Evolutionary conservation across 2,113 vertebrate species (phyloP), one percentile per base, ranked within the genome.

Genomic region (Amia ocellicauda): DNA sequence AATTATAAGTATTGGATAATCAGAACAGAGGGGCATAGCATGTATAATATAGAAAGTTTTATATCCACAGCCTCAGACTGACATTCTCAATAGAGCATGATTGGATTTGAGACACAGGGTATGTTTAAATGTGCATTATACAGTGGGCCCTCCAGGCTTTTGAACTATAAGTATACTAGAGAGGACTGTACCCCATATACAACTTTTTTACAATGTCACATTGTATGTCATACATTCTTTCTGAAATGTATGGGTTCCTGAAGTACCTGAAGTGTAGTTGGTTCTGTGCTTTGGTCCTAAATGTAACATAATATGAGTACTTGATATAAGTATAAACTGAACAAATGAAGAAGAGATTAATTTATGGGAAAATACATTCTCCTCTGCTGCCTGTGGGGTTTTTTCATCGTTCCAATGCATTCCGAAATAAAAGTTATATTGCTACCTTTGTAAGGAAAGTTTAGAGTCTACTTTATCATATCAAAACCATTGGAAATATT

Each of bases 261-360:
- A 13, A 42, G 72, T 53, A 20, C 40, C 67, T 62, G 60, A 69
- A 69, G 52, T 64, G 58, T 63, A 57, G 45, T 62, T 28, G 22
- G 27, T 47, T 70, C 3, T 60, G 66, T 62, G 55, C 62, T 69
- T 64, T 24, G 45, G 49, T 60, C 40, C 63, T 24, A 64, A 63
- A 73, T 70, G 66, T 69, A 47, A 67, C 40, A 63, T 65, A 54
- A 75, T 71, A 55, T 67, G 41, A 63, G 58, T 61, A 65, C 42
- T 49, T 57, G 41, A 47, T n/a, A n/a, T n/a, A n/a, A 45, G 26
- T 47, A 56, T 58, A 65, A 61, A 62, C 62, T 56, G 47, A 64
- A 54, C 69, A 47, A 49, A 49, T 60, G 62, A 20, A 60, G 60
- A 62, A 41, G 42, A 57, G 55, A 62, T 58, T 24, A 50, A 63